These are phyloP conservation scores for Synergus japonicus DNA, from an alignment of 2,888 invertebrate species.

Conservation along the genomic window DNA sequence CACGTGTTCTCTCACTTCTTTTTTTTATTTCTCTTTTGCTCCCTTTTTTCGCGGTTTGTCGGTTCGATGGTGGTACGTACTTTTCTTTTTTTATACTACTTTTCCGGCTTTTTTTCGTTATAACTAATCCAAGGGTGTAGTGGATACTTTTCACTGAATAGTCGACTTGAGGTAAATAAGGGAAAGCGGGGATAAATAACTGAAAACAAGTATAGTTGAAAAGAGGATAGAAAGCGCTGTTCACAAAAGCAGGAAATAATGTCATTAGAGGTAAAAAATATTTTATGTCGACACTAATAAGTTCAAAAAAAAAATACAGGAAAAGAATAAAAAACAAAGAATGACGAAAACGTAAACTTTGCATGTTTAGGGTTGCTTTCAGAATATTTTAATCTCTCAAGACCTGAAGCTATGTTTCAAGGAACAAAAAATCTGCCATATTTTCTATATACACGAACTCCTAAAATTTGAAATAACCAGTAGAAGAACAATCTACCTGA, in stretches of 20 bases:
- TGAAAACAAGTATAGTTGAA: no score
- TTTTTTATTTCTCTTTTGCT: constrained; percentile 43
- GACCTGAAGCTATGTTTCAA: constrained; percentile 31
- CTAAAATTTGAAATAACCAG: constrained; percentile 15
- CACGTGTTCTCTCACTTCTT: constrained; percentile 16
- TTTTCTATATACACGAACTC: constrained; percentile 1
- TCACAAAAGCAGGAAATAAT: no score
- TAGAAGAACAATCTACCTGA: background rate
- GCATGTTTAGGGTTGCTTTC: background rate
- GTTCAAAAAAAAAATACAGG: background rate
- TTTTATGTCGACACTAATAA: background rate
- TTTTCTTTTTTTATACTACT: constrained; percentile 27
- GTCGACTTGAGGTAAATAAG: no score
- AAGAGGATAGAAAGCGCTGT: no score
- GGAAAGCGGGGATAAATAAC: no score
- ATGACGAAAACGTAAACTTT: background rate
- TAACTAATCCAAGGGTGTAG: constrained; percentile 5
- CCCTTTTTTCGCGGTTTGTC: constrained; percentile 50
- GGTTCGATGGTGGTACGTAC: constrained; percentile 45
- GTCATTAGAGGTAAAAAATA: background rate
- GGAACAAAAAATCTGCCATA: constrained; percentile 31
- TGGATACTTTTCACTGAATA: no score
- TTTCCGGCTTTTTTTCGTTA: constrained; percentile 39
- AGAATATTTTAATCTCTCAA: constrained; percentile 28
- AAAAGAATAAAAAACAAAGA: background rate